Percentiles rank a stretch among this genome's conserved stretches.
These are phyloP conservation scores for Macropis europaea DNA, from an alignment of 2,888 invertebrate genomes.

Conservation along the genomic window DNA sequence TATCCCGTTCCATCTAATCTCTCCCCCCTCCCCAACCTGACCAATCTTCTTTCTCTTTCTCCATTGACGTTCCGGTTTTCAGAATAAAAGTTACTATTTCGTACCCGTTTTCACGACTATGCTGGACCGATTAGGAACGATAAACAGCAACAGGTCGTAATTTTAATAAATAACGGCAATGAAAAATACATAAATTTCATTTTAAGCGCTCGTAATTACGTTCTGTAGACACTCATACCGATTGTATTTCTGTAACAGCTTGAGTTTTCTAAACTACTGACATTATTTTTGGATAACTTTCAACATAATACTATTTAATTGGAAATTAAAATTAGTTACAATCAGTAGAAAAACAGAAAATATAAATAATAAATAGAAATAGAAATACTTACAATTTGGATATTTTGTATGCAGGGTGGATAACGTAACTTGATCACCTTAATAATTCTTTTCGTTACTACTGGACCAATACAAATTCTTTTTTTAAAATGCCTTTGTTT, in stretches of 20 bases:
- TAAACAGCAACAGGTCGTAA: conserved; percentile 17
- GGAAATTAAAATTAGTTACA: not conserved
- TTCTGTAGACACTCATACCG: not conserved
- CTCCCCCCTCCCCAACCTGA: not conserved
- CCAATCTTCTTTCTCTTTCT: not conserved
- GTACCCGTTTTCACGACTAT: conserved; percentile 13
- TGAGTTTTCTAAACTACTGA: not conserved
- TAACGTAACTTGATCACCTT: too few relatives aligned
- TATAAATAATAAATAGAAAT: too few relatives aligned
- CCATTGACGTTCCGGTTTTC: conserved; percentile 10
- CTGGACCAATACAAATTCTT: too few relatives aligned
- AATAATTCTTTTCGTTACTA: too few relatives aligned
- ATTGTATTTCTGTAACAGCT: not conserved
- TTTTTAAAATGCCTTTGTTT: too few relatives aligned
- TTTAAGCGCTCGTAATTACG: conserved; percentile 17
- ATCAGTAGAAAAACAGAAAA: too few relatives aligned
- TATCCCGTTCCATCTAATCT: not conserved
- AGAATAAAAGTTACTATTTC: not conserved
- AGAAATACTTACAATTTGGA: too few relatives aligned
- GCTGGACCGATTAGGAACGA: conserved; percentile 43
- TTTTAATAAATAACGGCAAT: conserved; percentile 19
- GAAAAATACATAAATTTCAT: conserved; percentile 15
- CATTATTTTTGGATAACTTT: not conserved
- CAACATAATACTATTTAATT: not conserved
- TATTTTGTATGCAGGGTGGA: too few relatives aligned